phyloP scores from a whole-genome alignment of 2,888 invertebrate genomes.

The Nematopogon swammerdamellus region DNA sequence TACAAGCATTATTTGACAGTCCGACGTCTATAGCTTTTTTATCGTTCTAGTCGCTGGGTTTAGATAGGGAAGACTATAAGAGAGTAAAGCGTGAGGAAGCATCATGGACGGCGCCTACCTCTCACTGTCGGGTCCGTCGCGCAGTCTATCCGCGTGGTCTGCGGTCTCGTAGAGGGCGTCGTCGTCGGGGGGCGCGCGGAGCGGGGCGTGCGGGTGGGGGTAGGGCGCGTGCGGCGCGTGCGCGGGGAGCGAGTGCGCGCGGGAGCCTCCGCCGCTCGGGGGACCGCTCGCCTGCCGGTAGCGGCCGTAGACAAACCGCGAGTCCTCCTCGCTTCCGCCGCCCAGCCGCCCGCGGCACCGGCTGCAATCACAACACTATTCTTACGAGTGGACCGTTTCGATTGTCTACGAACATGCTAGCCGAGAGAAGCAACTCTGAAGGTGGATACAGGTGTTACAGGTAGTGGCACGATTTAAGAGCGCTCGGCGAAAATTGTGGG shows the following conservation, averaged over 20 bases:
- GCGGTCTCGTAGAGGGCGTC: slow-evolving; percentile 88
- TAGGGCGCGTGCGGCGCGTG: slow-evolving; percentile 46
- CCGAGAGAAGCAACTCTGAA: too few species aligned
- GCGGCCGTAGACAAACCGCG: slow-evolving; percentile 72
- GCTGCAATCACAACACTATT: slow-evolving; percentile 17
- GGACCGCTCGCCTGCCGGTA: slow-evolving; percentile 34
- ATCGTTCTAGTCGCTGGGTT: too few species aligned
- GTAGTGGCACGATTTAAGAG: too few species aligned
- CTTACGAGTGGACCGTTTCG: too few species aligned
- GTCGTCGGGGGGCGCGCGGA: slow-evolving; percentile 59
- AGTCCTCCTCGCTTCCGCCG: slow-evolving; percentile 59
- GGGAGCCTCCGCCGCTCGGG: slow-evolving; percentile 43
- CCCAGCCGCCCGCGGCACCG: slow-evolving; percentile 55
- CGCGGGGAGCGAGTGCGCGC: slow-evolving; percentile 35
- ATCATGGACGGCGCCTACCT: too few species aligned
- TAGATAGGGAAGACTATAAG: too few species aligned
- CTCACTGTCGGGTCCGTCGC: slow-evolving; percentile 85
- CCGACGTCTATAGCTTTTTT: too few species aligned
- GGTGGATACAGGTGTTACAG: too few species aligned
- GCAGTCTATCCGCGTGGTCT: slow-evolving; percentile 60
- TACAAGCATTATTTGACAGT: too few species aligned
- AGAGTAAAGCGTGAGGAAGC: too few species aligned
- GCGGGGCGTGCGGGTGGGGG: slow-evolving; percentile 34
- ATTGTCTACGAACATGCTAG: too few species aligned
- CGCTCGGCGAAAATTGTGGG: too few species aligned